Evolutionary conservation across 2,797 vertebrate genomes (phyloP), one percentile per base, ranked within the genome.

Genomic region (Arrhamphus sclerolepis): DNA sequence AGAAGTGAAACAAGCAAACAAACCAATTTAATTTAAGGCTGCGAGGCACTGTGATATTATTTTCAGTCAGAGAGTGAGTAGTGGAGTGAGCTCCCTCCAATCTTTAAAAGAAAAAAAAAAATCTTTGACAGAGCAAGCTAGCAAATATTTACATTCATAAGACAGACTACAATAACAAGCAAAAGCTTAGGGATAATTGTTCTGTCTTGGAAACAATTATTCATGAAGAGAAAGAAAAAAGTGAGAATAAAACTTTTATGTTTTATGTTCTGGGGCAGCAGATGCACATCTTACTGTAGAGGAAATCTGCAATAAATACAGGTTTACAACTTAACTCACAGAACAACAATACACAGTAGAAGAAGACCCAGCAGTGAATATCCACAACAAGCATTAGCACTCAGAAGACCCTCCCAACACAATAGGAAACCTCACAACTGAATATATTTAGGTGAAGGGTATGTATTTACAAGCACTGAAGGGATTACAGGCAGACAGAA

Each of bases 211-310:
- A 53, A 62, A 73, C 20, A 56, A 39, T 52, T 53, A 72, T 76
- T 75, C 74, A 72, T 63, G 31, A 62, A 66, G 50, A 55, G 16
- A 16, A 38, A 49, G 56, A 52, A 14, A 31, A 58, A 82, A 81
- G 83, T 85, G 85, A 87, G 74, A 81, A 65, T 73, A 84, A 74
- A 68, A 66, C 56, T 16, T 86, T 20, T 77, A 83, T 86, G 81
- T 87, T 87, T 89, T 70, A 88, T 85, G 81, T 72, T 73, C 26
- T 51, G 70, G 11, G 76, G 83, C 61, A 41, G 63, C 28, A 5
- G 69, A 40, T 47, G 64, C 13, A 14, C 53, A n/a, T 53, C 75
- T 69, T 54, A 47, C 66, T 48, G 57, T 19, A 50, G 53, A 75
- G 22, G 66, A 84, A 75, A 75, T 62, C 56, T 46, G 66, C 70